These are phyloP conservation scores for Zaprionus tsacasi DNA, from an alignment of 1,140 invertebrate species.

Conservation along the genomic window DNA sequence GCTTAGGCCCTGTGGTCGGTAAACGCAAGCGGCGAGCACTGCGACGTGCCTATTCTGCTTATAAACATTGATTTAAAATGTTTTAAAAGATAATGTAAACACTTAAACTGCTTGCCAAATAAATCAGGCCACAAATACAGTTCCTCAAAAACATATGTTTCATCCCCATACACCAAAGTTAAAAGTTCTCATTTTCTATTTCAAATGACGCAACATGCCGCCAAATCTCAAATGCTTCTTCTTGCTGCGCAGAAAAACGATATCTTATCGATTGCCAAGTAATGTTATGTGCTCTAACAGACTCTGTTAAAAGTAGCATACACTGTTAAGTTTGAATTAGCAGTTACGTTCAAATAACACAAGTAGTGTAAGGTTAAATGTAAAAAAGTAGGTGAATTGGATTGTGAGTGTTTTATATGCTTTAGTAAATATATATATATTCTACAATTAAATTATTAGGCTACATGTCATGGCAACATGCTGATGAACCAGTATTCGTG, in stretches of 20 bases:
- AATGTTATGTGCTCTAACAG: slow-evolving; percentile 26
- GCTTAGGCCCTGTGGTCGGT: slow-evolving; percentile 83
- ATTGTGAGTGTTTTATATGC: too few species aligned
- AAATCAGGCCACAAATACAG: slow-evolving; percentile 5
- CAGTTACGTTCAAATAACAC: not conserved
- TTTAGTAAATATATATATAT: too few species aligned
- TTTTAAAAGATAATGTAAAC: not conserved
- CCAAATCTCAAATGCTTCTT: slow-evolving; percentile 4
- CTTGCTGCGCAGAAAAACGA: slow-evolving; percentile 21
- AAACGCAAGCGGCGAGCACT: slow-evolving; percentile 76
- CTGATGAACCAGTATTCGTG: too few species aligned
- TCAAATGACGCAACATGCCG: not conserved
- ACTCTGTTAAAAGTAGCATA: not conserved
- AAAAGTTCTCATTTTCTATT: not conserved
- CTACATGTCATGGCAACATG: too few species aligned
- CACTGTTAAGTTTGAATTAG: slow-evolving; percentile 10
- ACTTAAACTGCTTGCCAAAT: slow-evolving; percentile 21
- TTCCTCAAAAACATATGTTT: slow-evolving; percentile 1
- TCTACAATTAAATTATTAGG: too few species aligned
- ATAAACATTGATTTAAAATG: slow-evolving; percentile 22
- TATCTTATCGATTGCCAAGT: slow-evolving; percentile 23
- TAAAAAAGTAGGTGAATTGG: too few species aligned
- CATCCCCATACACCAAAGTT: not conserved
- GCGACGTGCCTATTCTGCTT: slow-evolving; percentile 11
- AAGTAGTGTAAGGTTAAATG: not conserved